phyloP scores from a whole-genome alignment of 2,113 vertebrate genomes.

The Passer domesticus region DNA sequence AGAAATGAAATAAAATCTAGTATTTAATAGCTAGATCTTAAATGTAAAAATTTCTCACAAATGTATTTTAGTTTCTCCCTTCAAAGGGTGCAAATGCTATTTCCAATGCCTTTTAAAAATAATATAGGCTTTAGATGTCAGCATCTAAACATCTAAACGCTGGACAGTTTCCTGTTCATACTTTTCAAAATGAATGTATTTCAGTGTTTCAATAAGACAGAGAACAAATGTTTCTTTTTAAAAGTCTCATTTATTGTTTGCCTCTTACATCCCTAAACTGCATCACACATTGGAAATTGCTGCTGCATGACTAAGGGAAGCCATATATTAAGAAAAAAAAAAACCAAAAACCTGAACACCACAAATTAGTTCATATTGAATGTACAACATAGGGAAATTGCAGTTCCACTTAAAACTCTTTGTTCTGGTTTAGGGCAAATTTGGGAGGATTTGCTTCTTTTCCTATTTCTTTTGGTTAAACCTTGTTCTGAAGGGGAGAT shows the following conservation, averaged over 20 bases:
- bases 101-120: neutral
- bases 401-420: neutral
- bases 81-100: neutral
- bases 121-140: neutral
- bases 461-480: neutral
- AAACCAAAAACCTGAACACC: neutral
- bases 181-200: neutral
- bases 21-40: neutral
- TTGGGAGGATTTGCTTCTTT: neutral
- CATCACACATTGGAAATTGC: neutral
- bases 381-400: neutral
- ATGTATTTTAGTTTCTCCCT: neutral
- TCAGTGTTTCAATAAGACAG: neutral
- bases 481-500: neutral
- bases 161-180: neutral
- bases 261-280: slow-evolving; percentile 32
- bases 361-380: neutral
- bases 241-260: slow-evolving; percentile 61
- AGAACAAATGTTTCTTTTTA: slow-evolving; percentile 10
- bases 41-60: neutral
- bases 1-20: neutral
- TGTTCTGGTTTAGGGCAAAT: neutral
- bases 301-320: neutral
- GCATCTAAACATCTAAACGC: neutral
- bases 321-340: neutral